These are phyloP conservation scores for Epizoanthus stellaris DNA, from an alignment of 92 coral and sea anemone genomes.

Conservation along the genomic window DNA sequence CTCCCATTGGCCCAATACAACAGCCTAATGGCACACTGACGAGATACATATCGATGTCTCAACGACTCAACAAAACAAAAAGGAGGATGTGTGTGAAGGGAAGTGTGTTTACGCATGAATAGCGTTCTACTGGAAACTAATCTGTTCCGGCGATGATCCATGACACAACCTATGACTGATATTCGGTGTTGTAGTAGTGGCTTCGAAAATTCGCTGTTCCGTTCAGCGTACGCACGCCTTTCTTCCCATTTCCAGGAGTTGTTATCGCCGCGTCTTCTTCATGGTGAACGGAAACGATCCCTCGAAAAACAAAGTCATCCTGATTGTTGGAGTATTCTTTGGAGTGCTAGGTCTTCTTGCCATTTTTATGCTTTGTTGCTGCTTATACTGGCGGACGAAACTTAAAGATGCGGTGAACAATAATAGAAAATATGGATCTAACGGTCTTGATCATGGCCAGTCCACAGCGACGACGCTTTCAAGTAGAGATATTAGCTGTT, in stretches of 20 bases:
- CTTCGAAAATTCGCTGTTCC: background rate
- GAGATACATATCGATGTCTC: background rate
- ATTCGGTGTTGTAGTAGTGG: background rate
- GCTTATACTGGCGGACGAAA: slow-evolving; percentile 82
- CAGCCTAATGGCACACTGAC: slow-evolving; percentile 5
- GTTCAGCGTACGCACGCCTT: background rate
- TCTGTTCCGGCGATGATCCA: slow-evolving; percentile 17
- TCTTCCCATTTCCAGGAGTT: slow-evolving; percentile 21
- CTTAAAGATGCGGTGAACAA: slow-evolving; percentile 64
- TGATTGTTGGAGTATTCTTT: slow-evolving; percentile 85
- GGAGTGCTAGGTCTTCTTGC: slow-evolving; percentile 74
- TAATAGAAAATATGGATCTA: slow-evolving; percentile 53
- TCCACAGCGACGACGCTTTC: slow-evolving; percentile 56
- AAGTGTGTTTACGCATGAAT: slow-evolving; percentile 4
- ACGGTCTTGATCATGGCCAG: slow-evolving; percentile 56
- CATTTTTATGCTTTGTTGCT: slow-evolving; percentile 64
- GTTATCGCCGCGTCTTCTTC: slow-evolving; percentile 41
- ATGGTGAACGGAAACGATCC: slow-evolving; percentile 17
- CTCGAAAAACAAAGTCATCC: slow-evolving; percentile 54
- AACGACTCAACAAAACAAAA: background rate
- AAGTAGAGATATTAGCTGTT: slow-evolving; percentile 10
- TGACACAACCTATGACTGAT: background rate
- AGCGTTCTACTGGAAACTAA: slow-evolving; percentile 18
- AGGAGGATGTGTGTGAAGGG: slow-evolving; percentile 18
- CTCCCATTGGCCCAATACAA: slow-evolving; percentile 27